A percentile compares a stretch with the other conserved stretches of the same genome.
Evolutionary conservation across 2,797 vertebrate species (phyloP).

Genomic region (Anas acuta): DNA sequence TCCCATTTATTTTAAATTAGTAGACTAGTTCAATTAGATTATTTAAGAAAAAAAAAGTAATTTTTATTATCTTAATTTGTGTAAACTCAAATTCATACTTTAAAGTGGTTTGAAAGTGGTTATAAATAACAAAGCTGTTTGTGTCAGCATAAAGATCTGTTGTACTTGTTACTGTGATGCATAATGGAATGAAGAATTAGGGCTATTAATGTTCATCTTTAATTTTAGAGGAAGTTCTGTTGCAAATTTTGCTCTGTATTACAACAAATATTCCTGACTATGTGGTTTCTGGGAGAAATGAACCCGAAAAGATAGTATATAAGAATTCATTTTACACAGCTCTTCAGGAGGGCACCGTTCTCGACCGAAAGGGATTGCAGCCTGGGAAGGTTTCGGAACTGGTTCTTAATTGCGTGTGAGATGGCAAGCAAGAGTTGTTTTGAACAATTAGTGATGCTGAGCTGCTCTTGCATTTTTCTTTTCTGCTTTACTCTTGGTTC

Average conservation of each 20-base stretch:
- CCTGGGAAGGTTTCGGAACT: not conserved
- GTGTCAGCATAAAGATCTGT: not conserved
- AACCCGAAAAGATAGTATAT: accelerated
- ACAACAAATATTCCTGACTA: not conserved
- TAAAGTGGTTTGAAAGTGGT: not conserved
- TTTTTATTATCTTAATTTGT: not conserved
- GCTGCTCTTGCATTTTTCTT: not conserved
- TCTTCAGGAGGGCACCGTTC: not conserved
- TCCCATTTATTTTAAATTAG: slow-evolving; percentile 29
- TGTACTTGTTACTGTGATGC: not conserved
- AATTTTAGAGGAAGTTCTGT: not conserved
- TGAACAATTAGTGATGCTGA: not conserved
- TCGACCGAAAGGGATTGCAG: not conserved
- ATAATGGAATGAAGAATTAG: not conserved
- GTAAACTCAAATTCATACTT: not conserved
- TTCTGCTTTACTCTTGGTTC: not conserved
- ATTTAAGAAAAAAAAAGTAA: not conserved
- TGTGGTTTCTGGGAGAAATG: not conserved
- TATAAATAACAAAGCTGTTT: not conserved
- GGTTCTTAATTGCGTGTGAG: accelerated
- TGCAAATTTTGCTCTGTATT: not conserved
- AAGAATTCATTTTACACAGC: accelerated
- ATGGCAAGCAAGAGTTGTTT: not conserved
- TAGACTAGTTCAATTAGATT: not conserved
- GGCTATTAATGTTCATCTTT: not conserved